Evolutionary conservation across 2,888 invertebrate species (phyloP), one percentile per base, ranked within the genome.

Genomic region (Abrostola triplasia): DNA sequence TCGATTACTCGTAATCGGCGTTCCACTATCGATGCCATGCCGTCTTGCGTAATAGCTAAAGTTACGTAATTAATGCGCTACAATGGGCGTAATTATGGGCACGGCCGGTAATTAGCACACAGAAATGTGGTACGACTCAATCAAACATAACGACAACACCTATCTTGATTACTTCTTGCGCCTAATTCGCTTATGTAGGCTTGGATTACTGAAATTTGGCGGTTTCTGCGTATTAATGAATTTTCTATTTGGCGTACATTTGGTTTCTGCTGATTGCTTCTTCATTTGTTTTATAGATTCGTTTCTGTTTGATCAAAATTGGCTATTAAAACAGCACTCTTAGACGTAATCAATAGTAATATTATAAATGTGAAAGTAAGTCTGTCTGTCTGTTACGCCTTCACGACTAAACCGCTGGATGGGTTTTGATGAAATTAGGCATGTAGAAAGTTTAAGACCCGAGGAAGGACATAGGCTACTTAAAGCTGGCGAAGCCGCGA

Each of bases 71-170:
- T 66, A 74, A 74, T 66, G 59, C 59, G 47, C 56, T 49, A 69
- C 72, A 74, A 74, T 74, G 60, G 60, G 53, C 53, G 59, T 72
- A 69, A 69, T 71, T 66, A 71, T 53, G 62, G 66, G 50, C 53
- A 36, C 55, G 51, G 55, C 11, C 62, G 62, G 78, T 76, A 76
- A 76, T 76, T 76, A 76, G 78, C 72, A 77, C 76, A 76, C 66
- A 77, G 75, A 57, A 77, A 69, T 77, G 77, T 69, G 76, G 75
- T 69, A 66, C 52, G 52, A 59, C 68, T 72, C 72, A 72, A 77
- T 77, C 78, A 72, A 77, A 77, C 47, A 67, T 77, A 77, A 77
- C 69, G 78, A 59, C 64, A 51, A 36, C 59, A 62, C 64, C 60
- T 77, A 75, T 69, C 78, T 74, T 53, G 56, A 75, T 67, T 65